These are phyloP conservation scores for Sebastes taczanowskii DNA, from an alignment of 2,797 vertebrate species.

Conservation along the genomic window DNA sequence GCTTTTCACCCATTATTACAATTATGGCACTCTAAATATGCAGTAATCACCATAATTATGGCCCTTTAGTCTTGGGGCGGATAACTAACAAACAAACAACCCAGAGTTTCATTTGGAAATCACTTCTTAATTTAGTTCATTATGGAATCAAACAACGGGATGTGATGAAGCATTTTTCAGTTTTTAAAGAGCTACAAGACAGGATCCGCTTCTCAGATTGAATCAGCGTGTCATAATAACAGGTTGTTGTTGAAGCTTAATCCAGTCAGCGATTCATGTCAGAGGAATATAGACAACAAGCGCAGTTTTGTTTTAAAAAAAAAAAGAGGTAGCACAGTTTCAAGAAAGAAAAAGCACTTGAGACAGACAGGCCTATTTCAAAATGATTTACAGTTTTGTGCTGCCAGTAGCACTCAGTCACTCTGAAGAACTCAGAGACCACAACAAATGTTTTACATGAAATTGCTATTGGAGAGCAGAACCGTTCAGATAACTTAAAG, in stretches of 20 bases:
- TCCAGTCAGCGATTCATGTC: not conserved
- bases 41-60: slow-evolving; percentile 59
- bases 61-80: slow-evolving; percentile 17
- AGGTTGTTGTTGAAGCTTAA: not conserved
- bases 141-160: slow-evolving; percentile 42
- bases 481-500: not conserved
- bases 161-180: slow-evolving; percentile 13
- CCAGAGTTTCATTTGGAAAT: slow-evolving; percentile 41
- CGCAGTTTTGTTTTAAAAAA: not conserved
- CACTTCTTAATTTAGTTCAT: slow-evolving; percentile 48
- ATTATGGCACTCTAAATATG: slow-evolving; percentile 57
- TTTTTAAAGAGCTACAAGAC: not conserved
- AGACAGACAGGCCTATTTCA: not conserved
- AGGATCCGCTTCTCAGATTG: not conserved
- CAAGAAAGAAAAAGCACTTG: not conserved
- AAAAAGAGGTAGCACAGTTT: not conserved
- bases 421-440: not conserved
- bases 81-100: slow-evolving; percentile 55
- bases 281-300: not conserved
- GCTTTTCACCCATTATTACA: slow-evolving; percentile 50
- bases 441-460: not conserved
- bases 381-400: not conserved
- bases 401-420: not conserved
- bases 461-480: not conserved
- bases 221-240: not conserved